Percentiles rank a stretch among this genome's conserved stretches.
These are phyloP conservation scores for Acrobasis suavella DNA, from an alignment of 2,888 invertebrate species.

Conservation along the genomic window DNA sequence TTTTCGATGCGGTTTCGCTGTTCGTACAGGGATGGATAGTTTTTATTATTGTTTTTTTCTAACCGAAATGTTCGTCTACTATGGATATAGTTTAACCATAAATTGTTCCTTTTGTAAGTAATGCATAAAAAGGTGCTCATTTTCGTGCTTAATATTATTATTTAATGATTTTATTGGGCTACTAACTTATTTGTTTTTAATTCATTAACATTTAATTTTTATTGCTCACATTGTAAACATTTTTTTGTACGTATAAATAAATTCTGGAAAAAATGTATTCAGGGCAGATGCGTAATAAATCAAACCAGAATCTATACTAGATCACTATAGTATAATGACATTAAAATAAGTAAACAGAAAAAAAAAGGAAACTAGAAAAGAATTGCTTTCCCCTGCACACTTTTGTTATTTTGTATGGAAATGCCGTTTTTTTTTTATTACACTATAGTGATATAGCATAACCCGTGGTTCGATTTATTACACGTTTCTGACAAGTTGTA, in stretches of 20 bases:
- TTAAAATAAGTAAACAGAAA: too few relatives aligned
- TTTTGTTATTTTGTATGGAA: too few relatives aligned
- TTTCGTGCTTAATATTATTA: conserved; percentile 3
- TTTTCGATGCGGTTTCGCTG: conserved; percentile 18
- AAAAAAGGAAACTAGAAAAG: too few relatives aligned
- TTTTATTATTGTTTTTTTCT: conserved; percentile 9
- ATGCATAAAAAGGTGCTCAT: conserved; percentile 16
- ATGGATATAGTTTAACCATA: not conserved
- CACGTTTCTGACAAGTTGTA: too few relatives aligned
- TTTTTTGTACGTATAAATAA: not conserved
- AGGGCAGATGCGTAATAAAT: too few relatives aligned
- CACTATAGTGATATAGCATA: too few relatives aligned
- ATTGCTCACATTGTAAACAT: not conserved
- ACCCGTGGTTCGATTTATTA: too few relatives aligned
- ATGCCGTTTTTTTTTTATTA: too few relatives aligned
- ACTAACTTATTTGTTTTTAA: not conserved
- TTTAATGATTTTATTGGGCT: conserved; percentile 5
- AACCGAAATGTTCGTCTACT: conserved; percentile 20
- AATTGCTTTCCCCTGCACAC: too few relatives aligned
- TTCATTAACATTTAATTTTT: not conserved
- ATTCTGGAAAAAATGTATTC: too few relatives aligned
- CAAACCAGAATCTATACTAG: too few relatives aligned
- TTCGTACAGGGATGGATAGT: conserved; percentile 23
- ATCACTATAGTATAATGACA: too few relatives aligned
- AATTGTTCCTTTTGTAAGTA: not conserved